Base-by-base conservation (phyloP, 2,113 vertebrate species). In the Gnathonemus longibarbis region DNA sequence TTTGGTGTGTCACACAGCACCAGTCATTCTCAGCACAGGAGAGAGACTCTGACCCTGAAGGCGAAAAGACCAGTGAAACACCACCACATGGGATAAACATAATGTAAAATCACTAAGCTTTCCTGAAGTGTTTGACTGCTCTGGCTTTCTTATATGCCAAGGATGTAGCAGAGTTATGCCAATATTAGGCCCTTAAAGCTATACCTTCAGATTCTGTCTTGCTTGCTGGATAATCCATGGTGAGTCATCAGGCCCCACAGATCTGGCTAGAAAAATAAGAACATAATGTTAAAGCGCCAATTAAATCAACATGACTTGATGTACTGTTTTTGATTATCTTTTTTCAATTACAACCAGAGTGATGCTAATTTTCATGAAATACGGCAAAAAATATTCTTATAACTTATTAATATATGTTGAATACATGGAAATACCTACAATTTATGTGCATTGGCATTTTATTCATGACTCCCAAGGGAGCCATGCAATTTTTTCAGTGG, bases 61-160 rank as follows among this genome's bases (percentile, higher is more conserved):
- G 24, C 45, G 1, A 48, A 39, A 24, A 84, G 83, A 84, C 6
- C 39, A 48, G 35, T 13, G 10, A 11, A 48, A n/a, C 45, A 84
- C 8, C 19, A 21, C 45, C 8, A 24, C 19, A 84, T 48, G 10
- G 19, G 35, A n/a, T 84, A 46, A 84, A 48, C 39, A 84, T 84
- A n/a, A 24, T 84, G 83, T 84, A 84, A 84, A 80, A 48, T 84
- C 45, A 84, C 83, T 48, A 48, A 84, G 83, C 42, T 84, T 84
- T 84, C 19, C 83, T 48, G 39, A 48, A 46, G 45, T 46, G 45
- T 84, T 48, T 84, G 45, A 84, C 83, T 84, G 39, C 24, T 42
- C 45, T 24, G 42, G 83, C 45, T 24, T 45, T 84, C 42, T 84
- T 8, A 46, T 48, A n/a, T 84, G 45, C 83, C 45, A 46, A 84